Evolutionary conservation across 2,888 invertebrate species (phyloP).

Genomic region (Suillia variegata): DNA sequence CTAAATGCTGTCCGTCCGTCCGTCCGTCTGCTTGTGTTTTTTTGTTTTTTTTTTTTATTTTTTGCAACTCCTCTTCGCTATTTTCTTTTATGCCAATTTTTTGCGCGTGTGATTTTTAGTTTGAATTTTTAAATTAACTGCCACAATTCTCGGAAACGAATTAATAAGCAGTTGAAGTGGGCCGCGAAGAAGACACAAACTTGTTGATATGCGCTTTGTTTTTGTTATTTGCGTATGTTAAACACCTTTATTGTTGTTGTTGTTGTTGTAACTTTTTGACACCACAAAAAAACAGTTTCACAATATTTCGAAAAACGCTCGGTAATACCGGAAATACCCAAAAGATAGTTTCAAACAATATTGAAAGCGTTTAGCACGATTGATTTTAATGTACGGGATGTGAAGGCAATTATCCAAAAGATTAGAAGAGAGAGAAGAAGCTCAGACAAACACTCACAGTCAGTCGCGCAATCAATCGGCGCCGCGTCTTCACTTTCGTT

Average conservation of each 20-base stretch:
- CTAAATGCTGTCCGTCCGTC: too few species aligned
- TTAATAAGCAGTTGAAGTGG: conserved; percentile 38
- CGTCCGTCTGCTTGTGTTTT: conserved; percentile 13
- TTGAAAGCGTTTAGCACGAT: not conserved
- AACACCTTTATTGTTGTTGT: conserved; percentile 4
- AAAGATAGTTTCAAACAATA: not conserved
- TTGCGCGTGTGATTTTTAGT: not conserved
- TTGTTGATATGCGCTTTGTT: conserved; percentile 42
- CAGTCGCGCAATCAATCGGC: not conserved
- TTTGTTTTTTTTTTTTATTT: conserved; percentile 8
- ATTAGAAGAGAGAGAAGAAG: too few species aligned
- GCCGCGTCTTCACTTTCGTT: not conserved
- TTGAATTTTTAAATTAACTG: conserved; percentile 42
- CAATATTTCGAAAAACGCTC: not conserved
- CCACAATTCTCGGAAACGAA: conserved; percentile 46
- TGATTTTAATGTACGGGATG: not conserved
- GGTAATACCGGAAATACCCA: not conserved
- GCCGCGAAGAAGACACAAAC: conserved; percentile 25
- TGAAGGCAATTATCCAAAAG: too few species aligned
- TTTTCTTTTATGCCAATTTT: not conserved
- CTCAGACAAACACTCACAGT: too few species aligned
- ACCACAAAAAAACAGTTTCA: not conserved
- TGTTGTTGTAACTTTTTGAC: not conserved
- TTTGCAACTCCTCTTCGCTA: conserved; percentile 17
- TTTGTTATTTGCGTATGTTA: conserved; percentile 3